A percentile compares a stretch with the other conserved stretches of the same genome.
phyloP scores from a whole-genome alignment of 2,888 invertebrate species.

The Arctia plantaginis region DNA sequence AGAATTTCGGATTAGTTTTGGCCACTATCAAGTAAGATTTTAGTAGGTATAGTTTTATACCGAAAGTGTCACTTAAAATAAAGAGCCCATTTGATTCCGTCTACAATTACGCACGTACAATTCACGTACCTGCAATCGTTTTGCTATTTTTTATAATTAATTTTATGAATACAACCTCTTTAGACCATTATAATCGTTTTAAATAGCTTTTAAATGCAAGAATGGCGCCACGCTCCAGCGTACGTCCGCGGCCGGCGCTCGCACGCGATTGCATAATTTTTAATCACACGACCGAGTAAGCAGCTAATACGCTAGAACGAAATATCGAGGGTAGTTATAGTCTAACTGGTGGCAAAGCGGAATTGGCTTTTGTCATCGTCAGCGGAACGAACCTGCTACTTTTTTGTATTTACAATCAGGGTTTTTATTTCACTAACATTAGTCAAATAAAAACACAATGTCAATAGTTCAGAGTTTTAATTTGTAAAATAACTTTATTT shows the following conservation, averaged over 20 bases:
- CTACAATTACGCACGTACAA: neutral
- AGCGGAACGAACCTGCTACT: constrained; percentile 61
- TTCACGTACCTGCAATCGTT: neutral
- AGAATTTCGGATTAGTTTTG: too few species aligned
- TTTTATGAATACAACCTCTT: constrained; percentile 26
- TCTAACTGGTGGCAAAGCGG: constrained; percentile 65
- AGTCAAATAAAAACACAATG: too few species aligned
- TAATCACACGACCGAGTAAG: constrained; percentile 85
- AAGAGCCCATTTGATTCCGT: neutral
- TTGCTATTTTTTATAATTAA: neutral
- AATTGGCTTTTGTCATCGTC: constrained; percentile 63
- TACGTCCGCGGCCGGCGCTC: constrained; percentile 60
- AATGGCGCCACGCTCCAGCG: constrained; percentile 72
- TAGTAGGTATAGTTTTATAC: too few species aligned
- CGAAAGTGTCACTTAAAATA: too few species aligned
- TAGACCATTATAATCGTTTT: constrained; percentile 71
- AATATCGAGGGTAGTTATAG: constrained; percentile 70
- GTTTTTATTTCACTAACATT: neutral
- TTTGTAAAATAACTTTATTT: too few species aligned
- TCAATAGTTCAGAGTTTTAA: neutral
- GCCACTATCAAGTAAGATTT: too few species aligned
- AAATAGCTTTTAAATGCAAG: constrained; percentile 75
- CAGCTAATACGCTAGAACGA: constrained; percentile 84
- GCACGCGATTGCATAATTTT: constrained; percentile 80
- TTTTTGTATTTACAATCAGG: constrained; percentile 48